These are phyloP conservation scores for Phenganax stokvisi DNA, from an alignment of 92 coral and sea anemone genomes.

Conservation along the genomic window DNA sequence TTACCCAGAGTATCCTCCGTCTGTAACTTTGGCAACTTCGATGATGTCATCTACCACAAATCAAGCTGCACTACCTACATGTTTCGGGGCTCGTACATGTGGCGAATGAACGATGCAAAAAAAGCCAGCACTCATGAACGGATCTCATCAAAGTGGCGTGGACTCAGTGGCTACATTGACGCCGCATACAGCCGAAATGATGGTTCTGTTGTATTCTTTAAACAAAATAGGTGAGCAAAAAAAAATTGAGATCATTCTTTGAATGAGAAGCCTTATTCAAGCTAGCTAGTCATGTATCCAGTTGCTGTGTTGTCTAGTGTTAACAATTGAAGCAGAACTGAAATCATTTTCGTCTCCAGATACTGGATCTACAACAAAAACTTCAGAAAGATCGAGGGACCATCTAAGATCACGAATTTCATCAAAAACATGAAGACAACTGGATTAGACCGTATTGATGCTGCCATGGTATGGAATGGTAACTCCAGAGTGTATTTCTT, in stretches of 20 bases:
- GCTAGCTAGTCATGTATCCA: no score
- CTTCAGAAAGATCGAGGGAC: slow-evolving; percentile 3
- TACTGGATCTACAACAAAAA: slow-evolving; percentile 20
- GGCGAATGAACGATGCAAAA: slow-evolving; percentile 23
- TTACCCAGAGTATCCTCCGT: neutral
- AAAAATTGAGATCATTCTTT: no score
- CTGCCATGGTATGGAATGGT: slow-evolving; percentile 27
- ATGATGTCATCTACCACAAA: slow-evolving; percentile 18
- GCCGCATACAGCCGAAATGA: slow-evolving; percentile 60
- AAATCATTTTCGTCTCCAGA: neutral
- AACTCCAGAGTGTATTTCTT: slow-evolving; percentile 29
- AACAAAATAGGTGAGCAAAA: slow-evolving; percentile 49
- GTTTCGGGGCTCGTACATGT: slow-evolving; percentile 1
- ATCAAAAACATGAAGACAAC: slow-evolving; percentile 1
- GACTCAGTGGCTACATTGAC: slow-evolving; percentile 26
- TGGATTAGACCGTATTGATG: slow-evolving; percentile 28
- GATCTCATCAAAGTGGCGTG: slow-evolving; percentile 26
- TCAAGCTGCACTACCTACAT: slow-evolving; percentile 18
- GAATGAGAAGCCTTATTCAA: no score
- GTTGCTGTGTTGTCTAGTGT: no score
- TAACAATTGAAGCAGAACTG: no score
- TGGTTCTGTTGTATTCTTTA: slow-evolving; percentile 56
- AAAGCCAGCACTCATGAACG: slow-evolving; percentile 20
- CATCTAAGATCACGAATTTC: neutral
- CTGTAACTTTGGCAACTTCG: slow-evolving; percentile 14